Conservation (phyloP, 2,888 invertebrate genomes). For the Tridacna gigas region DNA sequence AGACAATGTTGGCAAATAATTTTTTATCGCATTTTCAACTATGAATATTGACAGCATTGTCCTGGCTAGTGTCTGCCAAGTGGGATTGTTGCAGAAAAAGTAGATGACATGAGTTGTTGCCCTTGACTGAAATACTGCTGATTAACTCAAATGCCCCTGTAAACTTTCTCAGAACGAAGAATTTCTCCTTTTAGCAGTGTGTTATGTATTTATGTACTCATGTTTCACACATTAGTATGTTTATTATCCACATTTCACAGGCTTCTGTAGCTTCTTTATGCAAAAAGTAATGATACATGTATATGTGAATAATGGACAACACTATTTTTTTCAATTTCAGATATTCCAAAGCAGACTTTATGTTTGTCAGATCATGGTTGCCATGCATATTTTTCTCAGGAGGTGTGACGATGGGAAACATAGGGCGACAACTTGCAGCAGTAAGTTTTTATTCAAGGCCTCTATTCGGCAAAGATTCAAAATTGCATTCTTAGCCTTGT, state of each 20-base stretch:
- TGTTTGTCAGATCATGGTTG: slow-evolving; percentile 85
- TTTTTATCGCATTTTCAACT: no score
- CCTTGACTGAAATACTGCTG: no score
- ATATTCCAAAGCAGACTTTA: slow-evolving; percentile 85
- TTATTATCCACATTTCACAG: neutral
- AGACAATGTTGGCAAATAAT: no score
- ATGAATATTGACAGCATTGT: no score
- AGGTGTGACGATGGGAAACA: slow-evolving; percentile 86
- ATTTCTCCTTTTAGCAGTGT: neutral
- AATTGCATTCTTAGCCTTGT: no score
- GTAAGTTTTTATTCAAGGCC: slow-evolving; percentile 64
- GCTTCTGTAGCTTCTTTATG: neutral
- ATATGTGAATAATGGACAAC: neutral
- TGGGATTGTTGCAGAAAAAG: no score
- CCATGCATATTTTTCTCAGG: slow-evolving; percentile 86
- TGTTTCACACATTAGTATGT: no score
- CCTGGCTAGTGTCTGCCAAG: no score
- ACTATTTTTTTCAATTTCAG: slow-evolving; percentile 71
- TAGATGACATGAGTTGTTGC: no score
- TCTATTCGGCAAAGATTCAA: no score
- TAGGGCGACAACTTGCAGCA: slow-evolving; percentile 85
- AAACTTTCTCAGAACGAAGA: neutral
- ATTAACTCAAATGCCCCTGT: no score
- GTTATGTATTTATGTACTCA: no score
- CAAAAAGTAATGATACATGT: neutral